Evolutionary conservation across 1,140 invertebrate species (phyloP).

Genomic region (Nylanderia fulva): DNA sequence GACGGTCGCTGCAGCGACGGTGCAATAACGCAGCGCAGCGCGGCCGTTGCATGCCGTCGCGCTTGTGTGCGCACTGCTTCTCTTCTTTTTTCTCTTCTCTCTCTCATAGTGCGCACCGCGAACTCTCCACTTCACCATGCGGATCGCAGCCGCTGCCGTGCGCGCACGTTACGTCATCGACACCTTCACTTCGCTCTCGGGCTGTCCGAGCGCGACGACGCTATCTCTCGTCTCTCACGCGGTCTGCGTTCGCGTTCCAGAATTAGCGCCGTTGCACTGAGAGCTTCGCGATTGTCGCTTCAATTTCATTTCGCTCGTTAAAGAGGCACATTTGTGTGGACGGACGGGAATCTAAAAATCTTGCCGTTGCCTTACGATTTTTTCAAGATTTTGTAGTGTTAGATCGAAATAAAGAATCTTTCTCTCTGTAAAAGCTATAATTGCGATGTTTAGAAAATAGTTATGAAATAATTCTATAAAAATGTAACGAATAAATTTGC

Average conservation of each 20-base stretch:
- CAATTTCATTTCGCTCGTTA: not conserved
- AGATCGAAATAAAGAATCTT: not conserved
- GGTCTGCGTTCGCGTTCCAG: not conserved
- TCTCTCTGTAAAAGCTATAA: too few relatives aligned
- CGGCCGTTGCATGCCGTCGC: conserved; percentile 59
- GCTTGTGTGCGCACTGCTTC: conserved; percentile 58
- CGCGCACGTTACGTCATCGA: conserved; percentile 71
- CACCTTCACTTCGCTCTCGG: conserved; percentile 70
- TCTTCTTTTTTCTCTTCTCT: not conserved
- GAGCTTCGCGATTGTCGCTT: not conserved
- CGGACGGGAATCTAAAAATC: not conserved
- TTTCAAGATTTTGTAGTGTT: not conserved
- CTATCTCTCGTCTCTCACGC: conserved; percentile 55
- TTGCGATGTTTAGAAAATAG: not conserved
- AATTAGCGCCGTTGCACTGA: conserved; percentile 38
- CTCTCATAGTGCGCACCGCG: conserved; percentile 31
- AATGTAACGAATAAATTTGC: not conserved
- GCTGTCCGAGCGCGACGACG: conserved; percentile 59
- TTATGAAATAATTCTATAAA: not conserved
- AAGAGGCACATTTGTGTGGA: not conserved
- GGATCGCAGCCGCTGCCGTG: conserved; percentile 57
- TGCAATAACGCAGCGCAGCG: conserved; percentile 58
- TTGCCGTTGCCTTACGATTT: not conserved
- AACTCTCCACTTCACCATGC: conserved; percentile 62
- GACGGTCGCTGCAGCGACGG: conserved; percentile 71